Evolutionary conservation across 1,140 invertebrate genomes (phyloP).

Genomic region (Arctopsyche grandis): DNA sequence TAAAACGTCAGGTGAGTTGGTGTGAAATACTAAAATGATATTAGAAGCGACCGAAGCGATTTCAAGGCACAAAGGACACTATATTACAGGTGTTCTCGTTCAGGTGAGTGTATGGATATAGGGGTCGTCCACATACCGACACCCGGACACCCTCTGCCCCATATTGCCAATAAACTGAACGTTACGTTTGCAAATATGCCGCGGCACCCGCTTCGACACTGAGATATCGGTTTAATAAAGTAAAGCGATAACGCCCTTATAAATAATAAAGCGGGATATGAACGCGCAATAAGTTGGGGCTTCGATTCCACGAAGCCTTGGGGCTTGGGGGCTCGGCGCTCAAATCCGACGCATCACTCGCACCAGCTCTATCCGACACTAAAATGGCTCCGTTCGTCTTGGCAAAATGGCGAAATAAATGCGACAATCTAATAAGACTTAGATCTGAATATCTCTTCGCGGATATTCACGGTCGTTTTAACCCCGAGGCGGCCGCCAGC

Average conservation of each 20-base stretch:
- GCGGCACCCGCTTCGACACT: slow-evolving; percentile 39
- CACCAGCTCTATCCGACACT: neutral
- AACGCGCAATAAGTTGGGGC: slow-evolving; percentile 19
- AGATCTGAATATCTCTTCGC: too few relatives aligned
- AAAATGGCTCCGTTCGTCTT: neutral
- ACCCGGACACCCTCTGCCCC: slow-evolving; percentile 8
- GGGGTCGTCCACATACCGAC: neutral
- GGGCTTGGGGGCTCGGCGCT: neutral
- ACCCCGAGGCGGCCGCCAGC: too few relatives aligned
- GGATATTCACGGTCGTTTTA: too few relatives aligned
- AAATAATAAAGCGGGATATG: slow-evolving; percentile 49
- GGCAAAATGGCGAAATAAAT: neutral
- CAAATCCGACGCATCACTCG: slow-evolving; percentile 14
- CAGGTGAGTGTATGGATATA: neutral
- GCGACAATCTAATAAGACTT: neutral
- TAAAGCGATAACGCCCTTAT: slow-evolving; percentile 49
- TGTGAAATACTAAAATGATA: slow-evolving; percentile 14
- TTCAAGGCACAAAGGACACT: slow-evolving; percentile 5
- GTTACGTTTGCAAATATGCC: slow-evolving; percentile 51
- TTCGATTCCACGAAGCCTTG: slow-evolving; percentile 7
- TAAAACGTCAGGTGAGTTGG: neutral
- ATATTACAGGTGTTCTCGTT: slow-evolving; percentile 11
- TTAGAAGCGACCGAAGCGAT: slow-evolving; percentile 10
- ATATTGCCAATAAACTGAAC: slow-evolving; percentile 53
- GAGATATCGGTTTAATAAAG: slow-evolving; percentile 55